A percentile compares a stretch with the other conserved stretches of the same genome.
phyloP scores from a whole-genome alignment of 2,113 vertebrate species.

The Coturnix japonica region DNA sequence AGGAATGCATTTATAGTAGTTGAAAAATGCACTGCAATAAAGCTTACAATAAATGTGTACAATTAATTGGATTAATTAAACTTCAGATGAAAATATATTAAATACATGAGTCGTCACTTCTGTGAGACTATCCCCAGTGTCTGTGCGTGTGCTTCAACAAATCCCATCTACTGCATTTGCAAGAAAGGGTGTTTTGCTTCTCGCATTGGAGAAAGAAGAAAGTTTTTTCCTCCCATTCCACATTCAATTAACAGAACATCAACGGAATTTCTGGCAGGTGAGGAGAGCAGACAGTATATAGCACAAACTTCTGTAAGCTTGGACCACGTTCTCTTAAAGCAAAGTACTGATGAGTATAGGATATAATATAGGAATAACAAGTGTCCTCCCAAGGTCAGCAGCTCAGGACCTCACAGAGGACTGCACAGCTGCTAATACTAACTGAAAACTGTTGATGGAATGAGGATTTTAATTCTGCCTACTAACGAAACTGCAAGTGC shows the following conservation, averaged over 20 bases:
- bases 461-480: background rate
- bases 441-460: background rate
- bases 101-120: constrained; percentile 27
- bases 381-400: background rate
- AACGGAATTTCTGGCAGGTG: background rate
- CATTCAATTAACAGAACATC: background rate
- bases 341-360: background rate
- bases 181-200: background rate
- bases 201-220: background rate
- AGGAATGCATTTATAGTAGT: background rate
- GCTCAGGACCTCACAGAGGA: background rate
- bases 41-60: constrained; percentile 13
- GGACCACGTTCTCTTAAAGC: background rate
- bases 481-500: background rate
- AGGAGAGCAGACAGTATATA: background rate
- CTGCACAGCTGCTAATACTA: background rate
- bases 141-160: background rate
- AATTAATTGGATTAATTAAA: constrained; percentile 52
- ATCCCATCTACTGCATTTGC: background rate
- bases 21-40: background rate
- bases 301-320: background rate
- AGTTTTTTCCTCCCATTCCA: background rate
- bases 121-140: background rate
- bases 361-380: background rate
- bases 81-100: constrained; percentile 33